Percentiles rank a stretch among this genome's conserved stretches.
Evolutionary conservation across 2,888 invertebrate genomes (phyloP).

Genomic region (Dynastes hyllus): DNA sequence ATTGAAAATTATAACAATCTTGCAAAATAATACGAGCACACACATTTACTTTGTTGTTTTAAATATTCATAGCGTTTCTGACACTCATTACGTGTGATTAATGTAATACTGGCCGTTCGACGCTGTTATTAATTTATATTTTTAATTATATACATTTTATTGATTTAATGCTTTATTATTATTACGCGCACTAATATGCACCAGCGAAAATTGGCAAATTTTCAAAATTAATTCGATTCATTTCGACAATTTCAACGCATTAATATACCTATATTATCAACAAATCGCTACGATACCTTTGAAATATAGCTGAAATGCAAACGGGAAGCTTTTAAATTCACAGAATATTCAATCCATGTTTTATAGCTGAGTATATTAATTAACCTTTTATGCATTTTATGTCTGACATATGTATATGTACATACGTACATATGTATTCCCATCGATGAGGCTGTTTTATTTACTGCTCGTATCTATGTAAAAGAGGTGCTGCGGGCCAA

Average conservation of each 20-base stretch:
- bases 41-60: too few relatives aligned
- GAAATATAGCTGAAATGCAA: neutral
- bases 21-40: too few relatives aligned
- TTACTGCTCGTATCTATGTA: neutral
- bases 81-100: too few relatives aligned
- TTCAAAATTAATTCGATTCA: constrained; percentile 36
- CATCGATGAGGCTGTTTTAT: too few relatives aligned
- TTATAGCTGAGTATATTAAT: constrained; percentile 7
- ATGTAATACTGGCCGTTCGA: too few relatives aligned
- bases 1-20: too few relatives aligned
- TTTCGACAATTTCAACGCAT: constrained; percentile 12
- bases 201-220: constrained; percentile 12
- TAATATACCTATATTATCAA: constrained; percentile 1
- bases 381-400: constrained; percentile 29
- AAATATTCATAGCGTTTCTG: too few relatives aligned
- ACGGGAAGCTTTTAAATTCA: neutral
- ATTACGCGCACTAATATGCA: neutral
- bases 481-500: too few relatives aligned
- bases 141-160: too few relatives aligned
- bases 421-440: too few relatives aligned
- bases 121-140: too few relatives aligned
- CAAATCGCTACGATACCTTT: neutral
- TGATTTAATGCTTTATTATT: too few relatives aligned
- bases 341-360: constrained; percentile 9
- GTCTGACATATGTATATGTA: neutral